Evolutionary conservation across 2,113 vertebrate species (phyloP).

Genomic region (Lipotes vexillifer): DNA sequence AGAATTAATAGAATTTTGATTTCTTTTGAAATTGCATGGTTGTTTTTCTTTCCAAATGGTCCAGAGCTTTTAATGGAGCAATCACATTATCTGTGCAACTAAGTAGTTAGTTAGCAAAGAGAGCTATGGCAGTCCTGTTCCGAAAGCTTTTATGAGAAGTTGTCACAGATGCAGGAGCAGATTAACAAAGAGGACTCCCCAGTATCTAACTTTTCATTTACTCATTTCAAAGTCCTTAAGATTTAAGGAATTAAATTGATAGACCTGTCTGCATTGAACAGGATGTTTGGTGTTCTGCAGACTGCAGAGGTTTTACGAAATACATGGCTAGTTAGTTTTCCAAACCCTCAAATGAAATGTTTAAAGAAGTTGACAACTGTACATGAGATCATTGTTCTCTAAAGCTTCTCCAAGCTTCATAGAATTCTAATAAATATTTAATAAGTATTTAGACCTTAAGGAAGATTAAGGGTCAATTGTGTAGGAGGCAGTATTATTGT

Average conservation of each 20-base stretch:
- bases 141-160: constrained; percentile 22
- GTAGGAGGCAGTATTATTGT: neutral
- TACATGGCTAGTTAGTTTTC: neutral
- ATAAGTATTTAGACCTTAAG: constrained; percentile 1
- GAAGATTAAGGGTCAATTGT: neutral
- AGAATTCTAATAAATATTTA: constrained; percentile 26
- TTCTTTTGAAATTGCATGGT: neutral
- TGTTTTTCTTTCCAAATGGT: neutral
- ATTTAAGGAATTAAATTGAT: constrained; percentile 28
- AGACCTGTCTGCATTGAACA: neutral
- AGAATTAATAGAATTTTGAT: constrained; percentile 15
- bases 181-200: neutral
- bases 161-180: neutral
- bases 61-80: neutral
- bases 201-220: neutral
- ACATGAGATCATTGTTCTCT: neutral
- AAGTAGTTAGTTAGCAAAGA: constrained; percentile 34
- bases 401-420: neutral
- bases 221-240: constrained; percentile 16
- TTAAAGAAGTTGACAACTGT: constrained; percentile 35
- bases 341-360: neutral
- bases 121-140: neutral
- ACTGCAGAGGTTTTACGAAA: constrained; percentile 20
- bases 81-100: constrained; percentile 6
- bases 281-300: neutral